phyloP scores from a whole-genome alignment of 2,888 invertebrate genomes.

The Hyalella azteca region DNA sequence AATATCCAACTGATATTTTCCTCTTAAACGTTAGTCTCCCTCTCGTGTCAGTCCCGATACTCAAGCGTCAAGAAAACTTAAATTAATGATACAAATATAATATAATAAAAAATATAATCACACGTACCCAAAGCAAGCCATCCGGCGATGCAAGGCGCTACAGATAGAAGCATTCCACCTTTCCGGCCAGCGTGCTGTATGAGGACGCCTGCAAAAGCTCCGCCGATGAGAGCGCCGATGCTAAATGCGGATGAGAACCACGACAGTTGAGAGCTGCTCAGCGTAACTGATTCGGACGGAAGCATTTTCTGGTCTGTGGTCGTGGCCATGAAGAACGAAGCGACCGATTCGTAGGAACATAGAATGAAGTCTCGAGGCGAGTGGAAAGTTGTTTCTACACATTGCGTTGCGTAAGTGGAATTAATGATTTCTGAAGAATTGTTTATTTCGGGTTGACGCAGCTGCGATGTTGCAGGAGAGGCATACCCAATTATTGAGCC shows the following conservation, averaged over 20 bases:
- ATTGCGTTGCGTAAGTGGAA: background rate
- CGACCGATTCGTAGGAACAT: background rate
- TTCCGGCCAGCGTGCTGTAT: background rate
- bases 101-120: too few species aligned
- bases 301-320: background rate
- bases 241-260: conserved; percentile 24
- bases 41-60: too few species aligned
- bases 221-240: conserved; percentile 34
- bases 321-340: background rate
- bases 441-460: too few species aligned
- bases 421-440: background rate
- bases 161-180: background rate
- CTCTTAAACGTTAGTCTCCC: too few species aligned
- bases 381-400: background rate
- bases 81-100: too few species aligned
- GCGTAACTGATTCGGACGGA: background rate
- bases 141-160: background rate
- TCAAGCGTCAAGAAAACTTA: too few species aligned
- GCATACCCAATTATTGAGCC: background rate
- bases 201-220: background rate
- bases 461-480: background rate
- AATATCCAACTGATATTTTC: too few species aligned
- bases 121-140: conserved; percentile 19
- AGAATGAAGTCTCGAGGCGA: background rate
- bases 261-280: background rate